phyloP scores from a whole-genome alignment of 2,113 vertebrate species.

The Oncorhynchus mykiss region DNA sequence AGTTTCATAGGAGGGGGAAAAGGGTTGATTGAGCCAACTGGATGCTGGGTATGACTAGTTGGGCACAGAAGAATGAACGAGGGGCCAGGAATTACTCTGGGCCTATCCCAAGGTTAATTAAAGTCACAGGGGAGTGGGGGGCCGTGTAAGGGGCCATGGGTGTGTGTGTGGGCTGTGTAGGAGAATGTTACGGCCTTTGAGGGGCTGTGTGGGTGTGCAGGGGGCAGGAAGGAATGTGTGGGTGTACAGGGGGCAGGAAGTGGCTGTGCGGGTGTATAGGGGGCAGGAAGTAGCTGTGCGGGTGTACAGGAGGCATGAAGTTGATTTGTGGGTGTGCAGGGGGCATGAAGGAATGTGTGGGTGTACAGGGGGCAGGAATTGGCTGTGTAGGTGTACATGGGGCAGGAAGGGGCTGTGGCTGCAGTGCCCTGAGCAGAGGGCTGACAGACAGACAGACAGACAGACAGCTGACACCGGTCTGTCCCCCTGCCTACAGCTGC shows the following conservation, averaged over 20 bases:
- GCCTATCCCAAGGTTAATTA: too few species aligned
- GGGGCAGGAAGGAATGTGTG: neutral
- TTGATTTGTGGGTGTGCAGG: neutral
- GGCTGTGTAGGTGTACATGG: slow-evolving; percentile 4
- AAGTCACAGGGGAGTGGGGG: neutral
- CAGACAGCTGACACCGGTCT: slow-evolving; percentile 47
- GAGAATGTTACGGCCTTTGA: slow-evolving; percentile 9
- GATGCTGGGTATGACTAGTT: too few species aligned
- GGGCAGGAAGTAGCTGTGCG: neutral
- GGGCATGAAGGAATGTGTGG: neutral
- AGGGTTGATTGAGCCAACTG: too few species aligned
- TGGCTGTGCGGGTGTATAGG: too few species aligned
- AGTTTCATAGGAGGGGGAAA: too few species aligned
- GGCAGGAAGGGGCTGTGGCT: neutral
- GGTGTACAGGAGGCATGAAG: neutral
- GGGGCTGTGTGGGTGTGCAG: neutral
- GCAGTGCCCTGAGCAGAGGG: neutral
- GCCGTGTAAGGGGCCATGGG: neutral
- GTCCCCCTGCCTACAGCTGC: slow-evolving; percentile 25
- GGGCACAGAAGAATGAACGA: too few species aligned
- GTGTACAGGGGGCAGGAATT: neutral
- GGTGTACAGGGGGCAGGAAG: neutral
- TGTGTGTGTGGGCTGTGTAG: slow-evolving; percentile 15
- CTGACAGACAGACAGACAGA: neutral
- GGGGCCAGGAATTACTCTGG: too few species aligned